Base-by-base conservation (phyloP, 2,113 vertebrate genomes). In the Corythornis vintsioides region DNA sequence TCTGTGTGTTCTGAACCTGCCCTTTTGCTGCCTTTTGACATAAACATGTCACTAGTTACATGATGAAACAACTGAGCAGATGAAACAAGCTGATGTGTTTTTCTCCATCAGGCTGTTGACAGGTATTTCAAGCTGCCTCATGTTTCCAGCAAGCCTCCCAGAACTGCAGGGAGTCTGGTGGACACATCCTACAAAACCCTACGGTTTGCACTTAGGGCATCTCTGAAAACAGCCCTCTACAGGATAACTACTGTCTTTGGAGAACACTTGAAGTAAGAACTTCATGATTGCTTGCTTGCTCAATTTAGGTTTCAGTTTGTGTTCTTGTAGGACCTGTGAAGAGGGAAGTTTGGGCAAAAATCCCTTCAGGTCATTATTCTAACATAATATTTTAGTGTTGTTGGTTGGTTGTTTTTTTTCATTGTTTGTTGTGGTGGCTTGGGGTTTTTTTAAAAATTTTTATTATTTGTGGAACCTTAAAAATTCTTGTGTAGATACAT, bases 121-220 rank as follows among this genome's bases (percentile, higher is more conserved):
- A 98, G 98, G n/a, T 98, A 99, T 96, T 99, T 99, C 95, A 99
- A 99, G 92, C 98, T 99, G 92, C 99, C 99, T 79, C 98, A 99
- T 16, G 99, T 98, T 75, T 99, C 99, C 72, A 99, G 98, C 93
- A 99, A 99, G 64, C 98, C 99, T 4, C 88, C 97, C 33, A 97
- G 98, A 86, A 93, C 84, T 17, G 94, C 96, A 64, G 97, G 97
- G 90, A 98, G 97, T 89, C 96, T 99, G 95, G 98, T 98, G 89
- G 99, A 99, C 86, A 97, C 98, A 3, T 98, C 98, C 18, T 98
- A 99, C 85, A 99, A 99, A 97, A 99, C 98, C 1, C 98, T 99
- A 92, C 97, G 99, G 40, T 99, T 99, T 94, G 98, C 98, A 50
- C 98, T 99, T 17, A 97, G 99, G 93, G 98, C 99, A 16, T 97